Conservation (phyloP, 2,797 vertebrate genomes). For the Paramormyrops hopkinsi region DNA sequence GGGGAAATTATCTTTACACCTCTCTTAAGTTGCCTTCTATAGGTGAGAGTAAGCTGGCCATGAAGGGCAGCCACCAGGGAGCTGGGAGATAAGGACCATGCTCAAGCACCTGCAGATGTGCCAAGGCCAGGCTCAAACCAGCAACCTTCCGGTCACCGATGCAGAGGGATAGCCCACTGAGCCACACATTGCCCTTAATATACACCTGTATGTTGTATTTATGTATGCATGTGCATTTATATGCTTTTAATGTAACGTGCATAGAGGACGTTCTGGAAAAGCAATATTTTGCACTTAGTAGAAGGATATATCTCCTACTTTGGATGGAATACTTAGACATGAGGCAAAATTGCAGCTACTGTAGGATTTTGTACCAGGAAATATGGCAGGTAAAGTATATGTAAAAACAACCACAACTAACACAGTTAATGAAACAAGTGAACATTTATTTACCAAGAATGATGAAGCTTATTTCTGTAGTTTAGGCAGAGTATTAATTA, state of each 20-base stretch:
- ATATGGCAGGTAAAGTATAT: background rate
- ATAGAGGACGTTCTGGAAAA: background rate
- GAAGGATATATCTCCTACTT: background rate
- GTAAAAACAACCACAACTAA: background rate
- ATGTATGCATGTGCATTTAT: background rate
- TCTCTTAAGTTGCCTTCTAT: background rate
- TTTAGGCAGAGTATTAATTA: slow-evolving; percentile 10
- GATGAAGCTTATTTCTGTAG: background rate
- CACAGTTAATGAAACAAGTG: background rate
- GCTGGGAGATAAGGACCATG: background rate
- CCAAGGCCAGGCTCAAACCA: background rate
- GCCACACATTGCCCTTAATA: background rate
- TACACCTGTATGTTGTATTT: background rate
- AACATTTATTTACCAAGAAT: background rate
- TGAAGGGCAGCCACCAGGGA: background rate
- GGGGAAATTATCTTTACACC: background rate
- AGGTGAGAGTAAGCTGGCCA: background rate
- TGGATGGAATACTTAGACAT: background rate
- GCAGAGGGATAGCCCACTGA: background rate
- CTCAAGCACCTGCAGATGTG: background rate
- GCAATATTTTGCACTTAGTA: background rate
- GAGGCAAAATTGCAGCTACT: background rate
- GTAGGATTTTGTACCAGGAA: background rate
- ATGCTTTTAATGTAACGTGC: background rate
- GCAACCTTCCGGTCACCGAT: background rate